phyloP scores from a whole-genome alignment of 1,140 invertebrate species.

The Mycetomoellerius zeteki region DNA sequence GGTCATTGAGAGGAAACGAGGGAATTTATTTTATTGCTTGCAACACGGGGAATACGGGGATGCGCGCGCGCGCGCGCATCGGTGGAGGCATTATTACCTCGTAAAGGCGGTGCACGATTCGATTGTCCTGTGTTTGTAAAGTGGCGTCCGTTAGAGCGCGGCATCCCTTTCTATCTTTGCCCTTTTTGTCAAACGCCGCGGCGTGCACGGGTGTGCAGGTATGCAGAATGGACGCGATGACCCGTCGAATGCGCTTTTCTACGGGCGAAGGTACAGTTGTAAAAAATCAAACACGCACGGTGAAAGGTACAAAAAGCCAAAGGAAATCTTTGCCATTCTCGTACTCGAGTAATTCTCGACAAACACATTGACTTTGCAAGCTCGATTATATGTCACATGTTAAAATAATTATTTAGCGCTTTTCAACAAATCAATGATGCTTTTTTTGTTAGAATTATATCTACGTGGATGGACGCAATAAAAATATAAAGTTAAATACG shows the following conservation, averaged over 20 bases:
- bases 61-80: background rate
- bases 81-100: conserved; percentile 41
- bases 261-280: conserved; percentile 33
- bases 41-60: background rate
- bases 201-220: background rate
- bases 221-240: conserved; percentile 55
- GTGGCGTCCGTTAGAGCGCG: conserved; percentile 31
- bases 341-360: conserved; percentile 21
- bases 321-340: conserved; percentile 38
- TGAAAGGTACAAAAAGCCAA: conserved; percentile 15
- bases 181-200: conserved; percentile 54
- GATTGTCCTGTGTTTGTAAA: conserved; percentile 61
- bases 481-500: conserved; percentile 38
- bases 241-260: conserved; percentile 43
- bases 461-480: background rate
- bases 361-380: background rate
- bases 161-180: conserved; percentile 7
- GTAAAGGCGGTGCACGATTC: conserved; percentile 47
- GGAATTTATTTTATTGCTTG: conserved; percentile 44
- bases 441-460: background rate
- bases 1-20: conserved; percentile 20
- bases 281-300: conserved; percentile 50
- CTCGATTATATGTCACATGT: background rate
- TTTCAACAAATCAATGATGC: background rate
- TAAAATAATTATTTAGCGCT: background rate